phyloP scores from a whole-genome alignment of 2,113 vertebrate genomes.

The human region GRCh38 chr11:86794001-86794500 shows the following conservation, averaged over 20 bases:
- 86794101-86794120: constrained; percentile 29
- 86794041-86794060: constrained; percentile 13
- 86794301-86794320: neutral
- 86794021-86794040: constrained; percentile 6
- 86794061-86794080: constrained; percentile 19
- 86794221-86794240: neutral
- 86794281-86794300: constrained; percentile 13
- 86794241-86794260: constrained; percentile 37
- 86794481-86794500: neutral
- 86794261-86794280: neutral
- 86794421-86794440: constrained; percentile 18
- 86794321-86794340: constrained; percentile 8
- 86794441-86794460: constrained; percentile 41
- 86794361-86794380: constrained; percentile 58
- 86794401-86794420: neutral
- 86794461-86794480: constrained; percentile 47
- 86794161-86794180: constrained; percentile 52
- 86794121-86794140: neutral
- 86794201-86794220: neutral
- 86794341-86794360: constrained; percentile 68
- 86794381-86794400: constrained; percentile 62
- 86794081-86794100: constrained; percentile 23
- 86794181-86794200: neutral
- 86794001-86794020: constrained; percentile 42
- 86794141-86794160: constrained; percentile 11